Conservation (phyloP, 1,140 invertebrate genomes). For the Camponotus floridanus region DNA sequence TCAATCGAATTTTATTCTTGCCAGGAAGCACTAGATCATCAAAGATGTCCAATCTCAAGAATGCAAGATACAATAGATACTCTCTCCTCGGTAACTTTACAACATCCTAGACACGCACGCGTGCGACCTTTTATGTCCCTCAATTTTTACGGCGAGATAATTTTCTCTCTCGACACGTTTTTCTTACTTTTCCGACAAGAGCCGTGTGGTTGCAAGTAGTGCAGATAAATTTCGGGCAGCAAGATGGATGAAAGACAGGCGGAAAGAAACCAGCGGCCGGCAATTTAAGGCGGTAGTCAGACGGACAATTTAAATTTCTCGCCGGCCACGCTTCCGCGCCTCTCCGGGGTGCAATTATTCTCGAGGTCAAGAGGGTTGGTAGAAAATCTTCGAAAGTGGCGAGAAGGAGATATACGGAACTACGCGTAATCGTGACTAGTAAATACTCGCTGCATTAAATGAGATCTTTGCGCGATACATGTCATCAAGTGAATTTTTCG, state of each 20-base stretch:
- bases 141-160: constrained; percentile 47
- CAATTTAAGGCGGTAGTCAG: constrained; percentile 48
- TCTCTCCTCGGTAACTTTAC: background rate
- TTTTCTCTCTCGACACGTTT: constrained; percentile 13
- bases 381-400: background rate
- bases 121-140: background rate
- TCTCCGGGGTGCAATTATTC: constrained; percentile 61
- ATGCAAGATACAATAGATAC: background rate
- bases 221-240: constrained; percentile 73
- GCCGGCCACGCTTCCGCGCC: constrained; percentile 48
- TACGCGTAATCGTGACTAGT: constrained; percentile 28
- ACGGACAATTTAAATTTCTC: constrained; percentile 73
- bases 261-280: constrained; percentile 54
- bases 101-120: background rate
- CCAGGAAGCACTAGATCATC: no score
- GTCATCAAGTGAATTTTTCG: background rate
- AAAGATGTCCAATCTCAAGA: background rate
- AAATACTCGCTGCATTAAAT: background rate
- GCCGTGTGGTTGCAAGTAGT: constrained; percentile 33
- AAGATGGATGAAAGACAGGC: constrained; percentile 70
- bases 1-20: no score
- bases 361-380: background rate
- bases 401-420: background rate
- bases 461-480: background rate
- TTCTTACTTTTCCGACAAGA: constrained; percentile 2